A percentile compares a stretch with the other conserved stretches of the same genome.
phyloP scores from a whole-genome alignment of 2,797 vertebrate species.

The Crenichthys baileyi region DNA sequence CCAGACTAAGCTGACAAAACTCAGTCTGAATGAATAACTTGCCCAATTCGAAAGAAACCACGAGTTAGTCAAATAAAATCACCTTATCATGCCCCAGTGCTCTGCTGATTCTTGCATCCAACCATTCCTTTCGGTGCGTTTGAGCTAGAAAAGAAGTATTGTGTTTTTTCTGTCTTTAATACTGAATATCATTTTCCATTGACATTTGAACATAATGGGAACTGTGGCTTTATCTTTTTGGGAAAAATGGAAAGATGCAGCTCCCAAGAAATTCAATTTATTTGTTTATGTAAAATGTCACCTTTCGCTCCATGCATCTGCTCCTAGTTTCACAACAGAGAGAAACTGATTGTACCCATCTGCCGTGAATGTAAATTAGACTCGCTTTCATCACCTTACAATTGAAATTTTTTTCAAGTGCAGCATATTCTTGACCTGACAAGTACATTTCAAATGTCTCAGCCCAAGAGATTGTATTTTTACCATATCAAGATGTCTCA shows the following conservation, averaged over 20 bases:
- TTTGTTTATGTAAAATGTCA: slow-evolving; percentile 71
- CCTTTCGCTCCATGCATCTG: slow-evolving; percentile 47
- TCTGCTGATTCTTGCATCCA: slow-evolving; percentile 32
- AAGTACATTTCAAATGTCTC: slow-evolving; percentile 45
- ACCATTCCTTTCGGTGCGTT: slow-evolving; percentile 13
- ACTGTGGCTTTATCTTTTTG: slow-evolving; percentile 42
- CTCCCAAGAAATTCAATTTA: slow-evolving; percentile 61
- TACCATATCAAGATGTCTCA: slow-evolving; percentile 21
- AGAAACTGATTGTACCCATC: slow-evolving; percentile 39
- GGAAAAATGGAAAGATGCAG: slow-evolving; percentile 35
- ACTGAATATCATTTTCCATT: slow-evolving; percentile 58
- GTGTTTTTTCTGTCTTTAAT: slow-evolving; percentile 31
- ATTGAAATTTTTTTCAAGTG: slow-evolving; percentile 30
- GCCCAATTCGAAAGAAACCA: not conserved
- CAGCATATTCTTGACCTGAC: slow-evolving; percentile 33
- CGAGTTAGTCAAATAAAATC: slow-evolving; percentile 28
- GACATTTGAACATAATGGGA: slow-evolving; percentile 60
- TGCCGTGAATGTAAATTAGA: slow-evolving; percentile 49
- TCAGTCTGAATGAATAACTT: not conserved
- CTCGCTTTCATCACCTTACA: slow-evolving; percentile 33
- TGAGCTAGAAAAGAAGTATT: slow-evolving; percentile 36
- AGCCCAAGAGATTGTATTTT: slow-evolving; percentile 29
- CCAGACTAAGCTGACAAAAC: not conserved
- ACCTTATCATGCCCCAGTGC: slow-evolving; percentile 8
- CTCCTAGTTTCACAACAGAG: slow-evolving; percentile 29